phyloP scores from a whole-genome alignment of 2,113 vertebrate genomes.

The Melierax canorus region DNA sequence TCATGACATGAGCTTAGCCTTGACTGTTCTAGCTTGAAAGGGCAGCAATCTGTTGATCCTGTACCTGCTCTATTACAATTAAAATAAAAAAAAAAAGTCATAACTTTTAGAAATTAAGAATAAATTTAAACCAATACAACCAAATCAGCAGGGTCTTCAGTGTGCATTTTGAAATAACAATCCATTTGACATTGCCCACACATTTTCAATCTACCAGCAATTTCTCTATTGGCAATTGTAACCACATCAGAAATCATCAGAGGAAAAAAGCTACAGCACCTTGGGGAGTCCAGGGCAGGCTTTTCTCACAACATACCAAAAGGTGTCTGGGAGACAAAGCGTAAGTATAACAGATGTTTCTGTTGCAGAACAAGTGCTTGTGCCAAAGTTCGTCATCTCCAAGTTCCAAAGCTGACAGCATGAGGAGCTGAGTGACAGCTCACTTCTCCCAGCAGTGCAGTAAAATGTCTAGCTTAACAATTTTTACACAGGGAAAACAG shows the following conservation, averaged over 20 bases:
- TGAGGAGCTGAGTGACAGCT: not conserved
- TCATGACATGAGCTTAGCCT: not conserved
- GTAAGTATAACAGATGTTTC: rapidly evolving
- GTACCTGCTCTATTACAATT: not conserved
- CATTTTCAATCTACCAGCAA: not conserved
- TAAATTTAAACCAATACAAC: not conserved
- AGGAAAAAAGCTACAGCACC: not conserved
- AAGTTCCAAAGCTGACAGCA: not conserved
- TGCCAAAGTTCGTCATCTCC: not conserved
- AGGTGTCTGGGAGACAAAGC: not conserved
- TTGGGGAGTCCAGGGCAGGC: not conserved
- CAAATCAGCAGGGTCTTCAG: not conserved
- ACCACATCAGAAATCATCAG: not conserved
- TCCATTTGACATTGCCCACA: not conserved
- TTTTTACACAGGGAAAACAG: not conserved
- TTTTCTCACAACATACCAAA: not conserved
- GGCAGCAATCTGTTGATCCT: not conserved
- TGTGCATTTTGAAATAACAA: not conserved
- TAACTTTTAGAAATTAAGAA: not conserved
- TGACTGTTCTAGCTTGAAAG: not conserved
- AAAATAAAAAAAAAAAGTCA: not conserved
- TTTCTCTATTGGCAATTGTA: not conserved
- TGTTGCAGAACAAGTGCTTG: not conserved
- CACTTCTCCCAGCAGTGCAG: not conserved
- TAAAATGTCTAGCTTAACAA: not conserved